Base-by-base conservation (phyloP, 2,113 vertebrate species). In the Smithornis capensis region DNA sequence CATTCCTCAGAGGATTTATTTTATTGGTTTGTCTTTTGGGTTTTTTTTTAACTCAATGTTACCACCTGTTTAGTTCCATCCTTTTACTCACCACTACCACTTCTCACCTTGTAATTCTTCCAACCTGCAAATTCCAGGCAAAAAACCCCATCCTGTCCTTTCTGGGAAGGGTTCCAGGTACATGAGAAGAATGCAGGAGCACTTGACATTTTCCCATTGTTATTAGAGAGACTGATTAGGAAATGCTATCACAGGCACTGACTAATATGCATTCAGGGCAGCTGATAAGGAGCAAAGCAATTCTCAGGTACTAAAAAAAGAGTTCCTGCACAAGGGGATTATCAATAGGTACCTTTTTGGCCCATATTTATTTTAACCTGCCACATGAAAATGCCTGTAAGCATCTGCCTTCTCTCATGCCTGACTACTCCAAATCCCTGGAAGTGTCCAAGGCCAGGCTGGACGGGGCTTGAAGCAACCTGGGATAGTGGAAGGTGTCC, bases 251-350 rank as follows among this genome's bases (percentile, higher is more conserved):
- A 60, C 73, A 83, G 71, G 62, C 38, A n/a, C 31, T 12, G 4
- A 82, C 94, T 90, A 93, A 86, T 93, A 93, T 80, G 94, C 60
- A 88, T 92, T 80, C 64, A 94, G 93, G 90, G 78, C 88, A 89
- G 42, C 47, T 24, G 56, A 68, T 45, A 87, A 95, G 60, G 28
- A 89, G 73, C 6, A 75, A 90, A 90, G 82, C 52, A 86, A 57
- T 75, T 92, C 68, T 83, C 63, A 44, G 25, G 28, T 33, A 52
- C 71, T 78, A 90, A 89, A 94, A 96, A 89, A 86, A 75, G 44
- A 56, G 80, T 64, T 92, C 28, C 62, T 88, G 35, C 63, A 25
- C 31, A 60, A 75, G 59, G 37, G 65, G 25, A 86, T 94, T 93
- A 83, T 68, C 73, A 67, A 60, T 27, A 67, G 33, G 28, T 56